phyloP scores from a whole-genome alignment of 2,113 vertebrate genomes.

The Misgurnus anguillicaudatus region DNA sequence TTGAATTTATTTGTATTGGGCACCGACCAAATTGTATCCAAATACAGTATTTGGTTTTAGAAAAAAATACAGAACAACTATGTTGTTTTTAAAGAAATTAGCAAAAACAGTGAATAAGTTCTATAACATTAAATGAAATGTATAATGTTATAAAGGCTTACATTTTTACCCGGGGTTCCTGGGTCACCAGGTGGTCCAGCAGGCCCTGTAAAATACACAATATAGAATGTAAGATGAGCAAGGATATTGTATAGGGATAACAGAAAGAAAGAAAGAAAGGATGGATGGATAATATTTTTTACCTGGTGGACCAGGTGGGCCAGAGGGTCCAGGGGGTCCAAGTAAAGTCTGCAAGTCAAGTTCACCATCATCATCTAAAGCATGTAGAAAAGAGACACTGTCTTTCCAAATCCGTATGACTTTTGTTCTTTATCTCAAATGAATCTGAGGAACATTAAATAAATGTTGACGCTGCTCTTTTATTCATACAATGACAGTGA shows the following conservation, averaged over 20 bases:
- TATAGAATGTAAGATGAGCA: neutral
- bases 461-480: no score
- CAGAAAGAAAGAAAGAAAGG: neutral
- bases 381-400: no score
- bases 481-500: neutral
- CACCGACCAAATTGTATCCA: no score
- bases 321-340: constrained; percentile 38
- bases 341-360: constrained; percentile 18
- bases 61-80: no score
- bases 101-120: no score
- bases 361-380: constrained; percentile 24
- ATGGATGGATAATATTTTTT: neutral
- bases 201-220: constrained; percentile 33
- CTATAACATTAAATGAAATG: neutral
- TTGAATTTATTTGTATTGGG: no score
- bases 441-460: no score
- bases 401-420: no score
- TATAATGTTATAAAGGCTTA: constrained; percentile 55
- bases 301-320: constrained; percentile 47
- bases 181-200: constrained; percentile 48
- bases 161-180: constrained; percentile 74
- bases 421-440: no score
- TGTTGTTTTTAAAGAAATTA: no score
- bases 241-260: neutral
- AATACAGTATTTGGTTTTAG: no score